phyloP scores from a whole-genome alignment of 2,113 vertebrate species.

The Oryzias melastigma region DNA sequence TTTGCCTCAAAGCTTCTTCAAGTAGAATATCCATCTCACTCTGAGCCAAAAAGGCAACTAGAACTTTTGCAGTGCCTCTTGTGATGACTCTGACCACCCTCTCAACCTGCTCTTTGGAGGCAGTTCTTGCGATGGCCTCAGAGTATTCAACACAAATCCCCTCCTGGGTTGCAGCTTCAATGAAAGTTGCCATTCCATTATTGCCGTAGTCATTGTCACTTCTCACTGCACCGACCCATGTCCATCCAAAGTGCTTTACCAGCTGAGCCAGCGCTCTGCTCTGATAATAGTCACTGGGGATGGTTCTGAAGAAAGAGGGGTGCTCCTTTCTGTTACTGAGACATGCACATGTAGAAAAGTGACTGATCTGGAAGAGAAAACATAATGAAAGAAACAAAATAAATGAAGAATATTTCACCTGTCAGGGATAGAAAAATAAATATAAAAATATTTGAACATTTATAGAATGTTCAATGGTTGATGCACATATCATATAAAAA shows the following conservation, averaged over 20 bases:
- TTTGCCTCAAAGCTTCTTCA: slow-evolving; percentile 70
- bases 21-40: slow-evolving; percentile 72
- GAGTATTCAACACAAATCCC: slow-evolving; percentile 76
- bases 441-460: too few species aligned
- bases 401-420: too few species aligned
- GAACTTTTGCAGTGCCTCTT: slow-evolving; percentile 65
- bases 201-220: slow-evolving; percentile 79
- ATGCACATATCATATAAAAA: too few species aligned
- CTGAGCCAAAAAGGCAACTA: slow-evolving; percentile 71
- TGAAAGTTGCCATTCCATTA: slow-evolving; percentile 75
- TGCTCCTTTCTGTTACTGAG: slow-evolving; percentile 68
- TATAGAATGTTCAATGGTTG: too few species aligned
- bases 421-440: too few species aligned
- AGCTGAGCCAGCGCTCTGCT: slow-evolving; percentile 67
- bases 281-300: slow-evolving; percentile 75
- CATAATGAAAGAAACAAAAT: not conserved
- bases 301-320: slow-evolving; percentile 75
- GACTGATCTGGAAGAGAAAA: slow-evolving; percentile 68
- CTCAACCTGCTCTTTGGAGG: slow-evolving; percentile 55
- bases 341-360: slow-evolving; percentile 76
- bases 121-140: slow-evolving; percentile 65
- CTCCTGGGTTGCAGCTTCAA: slow-evolving; percentile 54
- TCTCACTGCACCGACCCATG: slow-evolving; percentile 75
- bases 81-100: slow-evolving; percentile 70
- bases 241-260: slow-evolving; percentile 77